Conservation (phyloP, 92 coral and sea anemone genomes). For the Pocillopora grandis region DNA sequence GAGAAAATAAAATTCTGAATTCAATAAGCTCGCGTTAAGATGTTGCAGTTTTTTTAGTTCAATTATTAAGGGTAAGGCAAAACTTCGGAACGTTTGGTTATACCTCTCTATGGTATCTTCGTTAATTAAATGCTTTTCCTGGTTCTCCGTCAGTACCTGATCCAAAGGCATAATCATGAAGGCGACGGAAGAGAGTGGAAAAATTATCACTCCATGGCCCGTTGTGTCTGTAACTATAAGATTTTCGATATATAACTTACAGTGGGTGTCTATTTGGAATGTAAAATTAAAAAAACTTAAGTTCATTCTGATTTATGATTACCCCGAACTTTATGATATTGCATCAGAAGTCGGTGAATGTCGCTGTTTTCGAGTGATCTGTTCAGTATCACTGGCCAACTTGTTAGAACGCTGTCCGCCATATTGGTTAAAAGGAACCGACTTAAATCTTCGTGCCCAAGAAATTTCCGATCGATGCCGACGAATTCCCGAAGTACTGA, state of each 20-base stretch:
- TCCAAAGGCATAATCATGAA: constrained; percentile 72
- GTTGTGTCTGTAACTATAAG: constrained; percentile 77
- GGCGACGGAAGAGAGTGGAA: constrained; percentile 95
- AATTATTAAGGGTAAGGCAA: background rate
- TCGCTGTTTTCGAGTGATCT: constrained; percentile 75
- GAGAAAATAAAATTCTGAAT: no score
- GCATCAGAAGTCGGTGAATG: constrained; percentile 61
- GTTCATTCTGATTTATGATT: background rate
- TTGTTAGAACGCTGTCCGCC: background rate
- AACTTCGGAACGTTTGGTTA: background rate
- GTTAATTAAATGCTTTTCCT: constrained; percentile 42
- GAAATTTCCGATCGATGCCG: no score
- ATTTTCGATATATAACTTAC: background rate
- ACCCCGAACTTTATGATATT: constrained; percentile 86
- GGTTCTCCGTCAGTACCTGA: constrained; percentile 36
- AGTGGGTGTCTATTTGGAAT: background rate
- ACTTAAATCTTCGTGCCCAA: no score
- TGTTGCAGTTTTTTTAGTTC: background rate
- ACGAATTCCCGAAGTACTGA: no score
- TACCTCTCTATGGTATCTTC: constrained; percentile 73
- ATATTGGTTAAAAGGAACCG: background rate
- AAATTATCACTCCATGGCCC: constrained; percentile 81
- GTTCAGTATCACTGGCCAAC: constrained; percentile 87
- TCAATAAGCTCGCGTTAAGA: background rate
- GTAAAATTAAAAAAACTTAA: background rate